Evolutionary conservation across 2,797 vertebrate species (phyloP), one percentile per base, ranked within the genome.

Genomic region (Ficedula albicollis): DNA sequence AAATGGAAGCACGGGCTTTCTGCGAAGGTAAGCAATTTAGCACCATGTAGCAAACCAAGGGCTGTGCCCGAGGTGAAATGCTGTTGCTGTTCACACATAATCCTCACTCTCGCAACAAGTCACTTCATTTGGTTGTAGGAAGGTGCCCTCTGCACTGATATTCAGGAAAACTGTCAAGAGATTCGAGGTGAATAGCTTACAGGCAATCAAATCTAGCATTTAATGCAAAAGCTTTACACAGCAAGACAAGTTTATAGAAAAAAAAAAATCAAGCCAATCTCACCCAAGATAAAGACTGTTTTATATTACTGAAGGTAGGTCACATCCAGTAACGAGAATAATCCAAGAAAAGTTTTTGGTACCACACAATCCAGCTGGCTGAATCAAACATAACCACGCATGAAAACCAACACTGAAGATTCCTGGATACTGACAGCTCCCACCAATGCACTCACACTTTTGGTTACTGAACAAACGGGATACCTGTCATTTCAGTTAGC

Each of bases 261-360:
- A 88, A 72, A 88, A 84, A 80, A 64, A 81, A 27, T 55, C 85
- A 70, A 91, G 89, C 80, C 59, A 89, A 67, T 86, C 63, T 91
- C 87, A 90, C 74, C 83, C 80, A 90, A 64, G 87, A 74, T 68
- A 92, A 90, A 91, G 94, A 90, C 70, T 86, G 54, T 77, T 94
- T 95, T 91, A 80, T 95, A 76, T 88, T 78, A 95, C 85, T 82
- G 80, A 96, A 96, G 94, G 93, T 68, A 93, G 87, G 56, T 93
- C 81, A 93, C 86, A 93, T 74, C 90, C 93, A 91, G 84, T 44
- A 85, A 92, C 0, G 41, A 92, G 86, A 88, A 78, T 68, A 95
- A 94, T 91, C 94, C 91, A 70, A 54, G 87, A 34, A 34, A 70
- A 89, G 62, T 84, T 87, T 97, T 96, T 96, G 90, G 91, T 96